Base-by-base conservation (phyloP, 2,888 invertebrate species). In the Caenorhabditis becei region DNA sequence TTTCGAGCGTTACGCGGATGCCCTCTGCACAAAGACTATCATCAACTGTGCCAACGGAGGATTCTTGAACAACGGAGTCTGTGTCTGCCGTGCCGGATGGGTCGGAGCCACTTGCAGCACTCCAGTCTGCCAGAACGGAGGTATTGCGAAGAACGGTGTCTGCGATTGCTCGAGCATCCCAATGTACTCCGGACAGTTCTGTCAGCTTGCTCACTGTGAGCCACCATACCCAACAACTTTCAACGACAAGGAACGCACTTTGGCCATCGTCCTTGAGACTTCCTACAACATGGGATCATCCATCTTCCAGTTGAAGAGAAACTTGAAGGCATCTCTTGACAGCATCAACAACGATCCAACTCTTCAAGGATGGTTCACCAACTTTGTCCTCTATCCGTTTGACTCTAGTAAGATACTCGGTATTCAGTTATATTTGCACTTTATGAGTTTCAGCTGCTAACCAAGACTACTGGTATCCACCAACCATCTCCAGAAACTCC, bases 351-450 rank as follows among this genome's bases (percentile, higher is more conserved):
- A 63, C 51, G 84, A 83, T 41, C 75, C 80, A 59, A 83, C 87
- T 44, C 75, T 77, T 20, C 49, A 80, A 54, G 84, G 80, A 53
- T 88, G 88, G 88, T 88, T 88, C 82, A 75, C 47, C 53, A 83
- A 85, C 62, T 88, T 70, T 81, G 77, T 87, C 24, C 79, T 87
- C n/a, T 83, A 84, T 79, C 88, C 88, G 35, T 88, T 88, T 72
- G 88, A 88, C 53, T 86, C 87, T 1, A 69, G 88, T 88, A 80
- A 77, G 71, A 35, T 11, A n/a, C 26, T 54, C 7, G 2, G 26
- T 16, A 23, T 2, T 44, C 44, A 44, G 11, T 37, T 23, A 16
- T 10, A 26, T 11, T 28, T 32, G 18, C 11, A 23, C 32, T 26
- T 16, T 20, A 56, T 11, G 24, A n/a, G 20, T 77, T 88, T 69